Percentiles rank a stretch among this genome's conserved stretches.
Conservation (phyloP, 2,888 invertebrate species). For the Tetragonisca angustula region DNA sequence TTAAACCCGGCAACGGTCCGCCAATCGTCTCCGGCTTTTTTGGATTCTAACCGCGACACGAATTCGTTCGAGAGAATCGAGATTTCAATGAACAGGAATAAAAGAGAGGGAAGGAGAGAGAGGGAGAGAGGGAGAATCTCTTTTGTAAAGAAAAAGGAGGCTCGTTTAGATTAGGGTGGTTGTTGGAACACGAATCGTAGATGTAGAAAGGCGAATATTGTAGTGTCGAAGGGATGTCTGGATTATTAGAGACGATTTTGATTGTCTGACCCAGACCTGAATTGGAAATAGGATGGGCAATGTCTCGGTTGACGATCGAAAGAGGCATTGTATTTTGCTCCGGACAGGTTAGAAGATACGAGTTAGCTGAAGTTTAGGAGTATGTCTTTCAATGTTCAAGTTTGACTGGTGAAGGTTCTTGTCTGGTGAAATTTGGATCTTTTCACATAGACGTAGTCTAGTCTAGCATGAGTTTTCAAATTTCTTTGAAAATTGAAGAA, state of each 20-base stretch:
- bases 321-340: not conserved
- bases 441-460: no score
- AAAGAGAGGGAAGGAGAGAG: not conserved
- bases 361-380: not conserved
- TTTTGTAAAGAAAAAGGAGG: not conserved
- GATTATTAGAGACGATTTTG: not conserved
- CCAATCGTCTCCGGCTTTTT: conserved; percentile 56
- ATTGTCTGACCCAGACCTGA: conserved; percentile 3
- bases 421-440: not conserved
- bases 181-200: no score
- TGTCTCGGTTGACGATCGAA: not conserved
- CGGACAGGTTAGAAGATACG: not conserved
- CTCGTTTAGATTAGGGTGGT: not conserved
- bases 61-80: conserved; percentile 40
- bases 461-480: no score
- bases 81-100: not conserved
- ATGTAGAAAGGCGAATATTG: not conserved
- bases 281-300: not conserved
- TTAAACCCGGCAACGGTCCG: conserved; percentile 74
- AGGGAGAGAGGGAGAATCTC: not conserved
- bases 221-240: not conserved
- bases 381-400: not conserved
- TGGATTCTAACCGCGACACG: conserved; percentile 47
- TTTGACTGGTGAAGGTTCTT: no score
- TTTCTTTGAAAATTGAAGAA: no score